phyloP scores from a whole-genome alignment of 2,113 vertebrate species.

The Azemiops feae region DNA sequence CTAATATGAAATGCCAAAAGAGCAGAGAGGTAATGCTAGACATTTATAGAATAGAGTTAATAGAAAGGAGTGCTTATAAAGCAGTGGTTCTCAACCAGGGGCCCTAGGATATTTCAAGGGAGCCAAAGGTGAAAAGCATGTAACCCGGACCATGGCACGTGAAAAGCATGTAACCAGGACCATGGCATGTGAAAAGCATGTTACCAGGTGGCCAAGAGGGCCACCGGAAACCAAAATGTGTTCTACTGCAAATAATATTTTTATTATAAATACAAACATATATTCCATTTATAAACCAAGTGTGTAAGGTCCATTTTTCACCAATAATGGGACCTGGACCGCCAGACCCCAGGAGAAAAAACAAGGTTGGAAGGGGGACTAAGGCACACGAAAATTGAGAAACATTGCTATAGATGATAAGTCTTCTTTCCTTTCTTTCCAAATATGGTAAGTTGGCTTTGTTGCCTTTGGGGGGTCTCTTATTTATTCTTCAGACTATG shows the following conservation, averaged over 20 bases:
- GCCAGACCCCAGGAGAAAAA: neutral
- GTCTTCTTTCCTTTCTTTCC: neutral
- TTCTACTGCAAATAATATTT: neutral
- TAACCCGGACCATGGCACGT: neutral
- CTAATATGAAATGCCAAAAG: slow-evolving; percentile 15
- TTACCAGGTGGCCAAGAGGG: neutral
- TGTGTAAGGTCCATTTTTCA: neutral
- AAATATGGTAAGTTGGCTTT: neutral
- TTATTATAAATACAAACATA: neutral
- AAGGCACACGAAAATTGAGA: neutral
- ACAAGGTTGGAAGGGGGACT: neutral
- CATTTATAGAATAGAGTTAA: neutral
- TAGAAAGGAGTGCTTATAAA: neutral
- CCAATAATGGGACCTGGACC: neutral
- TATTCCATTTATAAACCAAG: neutral
- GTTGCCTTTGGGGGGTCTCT: neutral
- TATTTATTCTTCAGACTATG: neutral
- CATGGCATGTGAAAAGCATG: neutral
- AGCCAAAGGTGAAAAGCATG: neutral
- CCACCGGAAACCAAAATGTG: neutral
- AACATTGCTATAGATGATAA: neutral
- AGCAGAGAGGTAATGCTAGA: neutral
- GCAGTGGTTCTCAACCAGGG: neutral
- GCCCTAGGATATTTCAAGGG: neutral
- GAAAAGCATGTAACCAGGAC: neutral